phyloP scores from a whole-genome alignment of 1,140 invertebrate species.

The Oncopodura yosiiana region DNA sequence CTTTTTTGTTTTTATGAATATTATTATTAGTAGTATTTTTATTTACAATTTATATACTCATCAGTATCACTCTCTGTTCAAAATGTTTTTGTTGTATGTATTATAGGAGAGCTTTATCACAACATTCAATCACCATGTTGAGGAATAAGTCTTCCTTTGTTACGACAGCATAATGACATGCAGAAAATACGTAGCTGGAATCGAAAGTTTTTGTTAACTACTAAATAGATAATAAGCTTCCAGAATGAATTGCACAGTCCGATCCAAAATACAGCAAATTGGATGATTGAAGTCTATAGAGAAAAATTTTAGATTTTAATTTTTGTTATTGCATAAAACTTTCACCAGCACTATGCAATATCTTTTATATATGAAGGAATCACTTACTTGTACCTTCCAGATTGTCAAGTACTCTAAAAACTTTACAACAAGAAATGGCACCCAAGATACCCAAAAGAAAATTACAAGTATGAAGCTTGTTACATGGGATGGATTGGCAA shows the following conservation, averaged over 20 bases:
- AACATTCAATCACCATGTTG: conserved; percentile 31
- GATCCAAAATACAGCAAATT: conserved; percentile 87
- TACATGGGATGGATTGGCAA: conserved; percentile 83
- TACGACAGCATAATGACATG: conserved; percentile 76
- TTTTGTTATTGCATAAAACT: background rate
- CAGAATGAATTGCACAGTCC: conserved; percentile 87
- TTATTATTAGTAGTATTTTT: no score
- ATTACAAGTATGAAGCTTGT: conserved; percentile 87
- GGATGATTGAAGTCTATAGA: conserved; percentile 65
- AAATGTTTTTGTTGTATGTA: no score
- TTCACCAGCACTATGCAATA: background rate
- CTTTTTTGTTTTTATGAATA: no score
- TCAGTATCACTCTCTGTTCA: no score
- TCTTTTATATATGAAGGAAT: background rate
- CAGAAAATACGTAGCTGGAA: conserved; percentile 74
- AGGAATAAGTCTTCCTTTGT: conserved; percentile 49
- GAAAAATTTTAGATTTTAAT: background rate
- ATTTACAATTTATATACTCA: no score
- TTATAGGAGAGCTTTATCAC: no score
- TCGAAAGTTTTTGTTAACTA: conserved; percentile 80
- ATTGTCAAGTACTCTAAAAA: conserved; percentile 49
- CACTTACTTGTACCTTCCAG: conserved; percentile 31
- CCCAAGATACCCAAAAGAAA: conserved; percentile 84
- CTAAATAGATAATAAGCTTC: conserved; percentile 81
- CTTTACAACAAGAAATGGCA: conserved; percentile 71